Conservation (phyloP, 2,113 vertebrate species). For the Notarius lentiginosus region DNA sequence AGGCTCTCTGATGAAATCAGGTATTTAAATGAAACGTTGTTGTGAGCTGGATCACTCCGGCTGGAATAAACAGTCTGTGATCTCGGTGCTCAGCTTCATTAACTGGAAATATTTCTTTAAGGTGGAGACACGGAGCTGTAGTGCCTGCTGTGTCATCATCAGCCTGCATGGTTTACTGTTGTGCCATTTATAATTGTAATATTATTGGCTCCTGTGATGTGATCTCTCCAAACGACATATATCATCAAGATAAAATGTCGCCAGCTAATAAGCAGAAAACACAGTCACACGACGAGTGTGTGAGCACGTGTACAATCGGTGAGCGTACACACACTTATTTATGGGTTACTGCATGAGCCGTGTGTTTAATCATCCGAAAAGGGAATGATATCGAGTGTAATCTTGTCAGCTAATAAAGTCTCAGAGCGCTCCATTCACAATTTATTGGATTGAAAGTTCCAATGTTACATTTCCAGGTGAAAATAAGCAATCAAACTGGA, state of each 20-base stretch:
- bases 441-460: background rate
- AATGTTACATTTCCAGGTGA: background rate
- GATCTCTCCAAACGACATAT: background rate
- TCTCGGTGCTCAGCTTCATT: background rate
- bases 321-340: background rate
- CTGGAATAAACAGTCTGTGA: background rate
- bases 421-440: background rate
- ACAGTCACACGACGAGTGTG: background rate
- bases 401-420: background rate
- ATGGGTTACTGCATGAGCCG: background rate
- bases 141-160: background rate
- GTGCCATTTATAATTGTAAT: background rate
- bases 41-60: background rate
- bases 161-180: background rate
- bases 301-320: background rate
- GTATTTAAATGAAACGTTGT: background rate
- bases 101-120: background rate
- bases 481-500: background rate
- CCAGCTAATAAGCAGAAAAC: background rate
- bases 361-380: background rate
- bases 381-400: background rate
- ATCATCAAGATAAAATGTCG: background rate
- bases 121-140: background rate
- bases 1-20: background rate
- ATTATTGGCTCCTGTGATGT: background rate